A percentile compares a stretch with the other conserved stretches of the same genome.
Conservation (phyloP, 2,888 invertebrate species). For the Tetranychus piercei region DNA sequence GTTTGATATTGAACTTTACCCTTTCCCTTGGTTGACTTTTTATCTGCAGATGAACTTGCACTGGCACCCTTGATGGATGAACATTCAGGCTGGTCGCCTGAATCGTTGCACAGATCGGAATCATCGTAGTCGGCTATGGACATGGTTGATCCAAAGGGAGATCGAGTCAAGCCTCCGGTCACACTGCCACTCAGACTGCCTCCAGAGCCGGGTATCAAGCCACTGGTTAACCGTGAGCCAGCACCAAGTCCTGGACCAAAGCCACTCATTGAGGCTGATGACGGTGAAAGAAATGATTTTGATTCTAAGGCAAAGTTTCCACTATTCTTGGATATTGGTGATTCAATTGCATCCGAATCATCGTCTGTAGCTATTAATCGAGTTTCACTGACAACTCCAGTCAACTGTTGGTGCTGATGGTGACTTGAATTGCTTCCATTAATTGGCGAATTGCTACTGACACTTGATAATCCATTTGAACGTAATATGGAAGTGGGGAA, state of each 20-base stretch:
- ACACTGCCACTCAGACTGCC: background rate
- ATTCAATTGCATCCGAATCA: slow-evolving; percentile 21
- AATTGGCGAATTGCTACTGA: background rate
- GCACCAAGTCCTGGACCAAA: background rate
- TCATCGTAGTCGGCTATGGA: slow-evolving; percentile 26
- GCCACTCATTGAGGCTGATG: background rate
- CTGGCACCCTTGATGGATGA: background rate
- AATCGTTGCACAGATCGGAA: slow-evolving; percentile 25
- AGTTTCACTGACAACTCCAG: slow-evolving; percentile 11
- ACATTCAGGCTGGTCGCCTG: slow-evolving; percentile 8
- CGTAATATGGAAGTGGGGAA: slow-evolving; percentile 1
- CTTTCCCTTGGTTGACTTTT: slow-evolving; percentile 8
- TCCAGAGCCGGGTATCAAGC: background rate
- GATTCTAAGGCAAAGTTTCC: slow-evolving; percentile 14
- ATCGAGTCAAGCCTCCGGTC: slow-evolving; percentile 10
- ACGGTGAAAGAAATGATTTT: slow-evolving; percentile 20
- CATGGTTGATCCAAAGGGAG: slow-evolving; percentile 26
- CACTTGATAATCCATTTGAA: background rate
- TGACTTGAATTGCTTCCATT: background rate
- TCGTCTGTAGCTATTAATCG: slow-evolving; percentile 20
- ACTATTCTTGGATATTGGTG: slow-evolving; percentile 17
- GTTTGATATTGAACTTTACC: slow-evolving; percentile 34
- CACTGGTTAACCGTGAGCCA: background rate
- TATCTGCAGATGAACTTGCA: slow-evolving; percentile 13
- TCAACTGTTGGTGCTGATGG: background rate